Percentiles rank a stretch among this genome's conserved stretches.
Evolutionary conservation across 2,113 vertebrate species (phyloP).

Genomic region (Sphyrna mokarran): DNA sequence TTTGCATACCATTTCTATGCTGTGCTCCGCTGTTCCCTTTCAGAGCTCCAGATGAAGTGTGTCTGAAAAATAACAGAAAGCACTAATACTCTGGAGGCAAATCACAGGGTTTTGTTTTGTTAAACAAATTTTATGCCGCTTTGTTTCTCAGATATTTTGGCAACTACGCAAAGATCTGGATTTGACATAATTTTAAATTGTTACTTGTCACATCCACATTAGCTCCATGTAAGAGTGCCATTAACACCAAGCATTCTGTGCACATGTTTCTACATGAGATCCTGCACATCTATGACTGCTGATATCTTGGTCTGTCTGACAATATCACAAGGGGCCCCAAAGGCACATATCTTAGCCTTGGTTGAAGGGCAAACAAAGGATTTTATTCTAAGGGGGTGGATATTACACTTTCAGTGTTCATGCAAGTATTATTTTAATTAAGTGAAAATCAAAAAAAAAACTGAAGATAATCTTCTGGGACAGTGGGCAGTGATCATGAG

Average conservation of each 20-base stretch:
- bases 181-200: constrained; percentile 17
- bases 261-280: constrained; percentile 22
- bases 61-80: constrained; percentile 26
- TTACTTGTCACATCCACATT: constrained; percentile 9
- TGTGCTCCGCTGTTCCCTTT: background rate
- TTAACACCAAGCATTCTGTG: constrained; percentile 11
- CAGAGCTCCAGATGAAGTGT: constrained; percentile 25
- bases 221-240: background rate
- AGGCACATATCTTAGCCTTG: background rate
- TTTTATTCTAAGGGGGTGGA: background rate
- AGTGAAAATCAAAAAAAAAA: background rate
- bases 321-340: background rate
- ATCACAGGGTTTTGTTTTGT: constrained; percentile 5
- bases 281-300: background rate
- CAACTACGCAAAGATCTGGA: background rate
- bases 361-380: constrained; percentile 7
- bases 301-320: constrained; percentile 12
- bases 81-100: background rate
- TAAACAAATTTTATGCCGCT: background rate
- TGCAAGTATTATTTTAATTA: background rate
- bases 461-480: background rate
- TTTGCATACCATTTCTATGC: background rate
- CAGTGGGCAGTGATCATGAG: constrained; percentile 7
- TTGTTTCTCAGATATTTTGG: constrained; percentile 21
- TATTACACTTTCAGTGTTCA: background rate